Evolutionary conservation across 30 jellyfish, hydroid and myxozoan species (phyloP), one percentile per base, ranked within the genome.

Genomic region (Catostylus mosaicus): DNA sequence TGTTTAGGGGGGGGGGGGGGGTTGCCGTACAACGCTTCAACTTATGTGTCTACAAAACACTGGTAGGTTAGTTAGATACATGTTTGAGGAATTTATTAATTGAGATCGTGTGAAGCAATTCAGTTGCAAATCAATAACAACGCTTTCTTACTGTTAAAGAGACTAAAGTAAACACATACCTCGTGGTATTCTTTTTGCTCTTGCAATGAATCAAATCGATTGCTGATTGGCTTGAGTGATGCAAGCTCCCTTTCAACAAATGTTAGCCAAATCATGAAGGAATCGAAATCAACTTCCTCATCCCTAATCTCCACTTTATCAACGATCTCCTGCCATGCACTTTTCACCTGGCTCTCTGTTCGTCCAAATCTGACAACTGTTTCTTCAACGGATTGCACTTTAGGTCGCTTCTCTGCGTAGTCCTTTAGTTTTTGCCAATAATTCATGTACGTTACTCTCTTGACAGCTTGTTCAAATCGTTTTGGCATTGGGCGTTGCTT

Each of bases 241-340:
- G 96, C 24, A 20, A 72, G 81, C 46, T 92, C 98, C 20, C 88
- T 74, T 69, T 92, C 98, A 19, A 92, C 92, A 72, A 92, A 92
- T 46, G 87, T 81, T 84, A 92, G 74, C 98, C 98, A 92, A 24
- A 81, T 20, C 36, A 73, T 36, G 76, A 60, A 88, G 26, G 86
- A 94, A 50, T 92, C 98, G 70, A 74, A 87, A 36, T 71, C 83
- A 23, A 82, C 80, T 1, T 65, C 54, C 31, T 57, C 48, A 10
- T 86, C 89, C 8, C 88, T 40, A 33, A 68, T 60, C 18, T 82
- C 89, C 8, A 90, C 46, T 38, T 18, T 68, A 38, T 64, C 82
- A 32, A 77, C 71, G 27, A 82, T 29, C 64, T 61, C 43, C 45
- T 67, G 83, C 98, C 98, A 91, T 12, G 80, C 56, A 31, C 30